Evolutionary conservation across 2,888 invertebrate genomes (phyloP), one percentile per base, ranked within the genome.

Genomic region (Andrena minutula): DNA sequence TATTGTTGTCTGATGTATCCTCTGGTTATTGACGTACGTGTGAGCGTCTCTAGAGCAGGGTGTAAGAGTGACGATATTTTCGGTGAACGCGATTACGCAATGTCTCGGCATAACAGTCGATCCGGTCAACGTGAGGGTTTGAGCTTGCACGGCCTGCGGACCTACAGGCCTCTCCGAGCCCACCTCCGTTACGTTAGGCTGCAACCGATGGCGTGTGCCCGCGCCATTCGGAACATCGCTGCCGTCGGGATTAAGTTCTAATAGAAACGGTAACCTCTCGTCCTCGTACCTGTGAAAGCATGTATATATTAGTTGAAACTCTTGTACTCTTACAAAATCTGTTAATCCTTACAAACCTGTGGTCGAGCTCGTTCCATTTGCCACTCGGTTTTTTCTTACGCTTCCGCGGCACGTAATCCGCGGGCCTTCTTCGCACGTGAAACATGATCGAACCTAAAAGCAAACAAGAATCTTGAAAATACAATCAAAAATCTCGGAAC

Each of bases 51-150:
- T 95, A 92, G 98, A 98, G 90, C 98, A 96, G 8, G 99, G 99
- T 35, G 99, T 99, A 60, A 99, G 96, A 88, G 98, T 99, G 80
- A 99, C 97, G 69, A 98, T 98, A 91, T 98, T 98, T 86, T 98
- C 97, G 76, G 98, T 96, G 92, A 96, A 96, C 72, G 99, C 98
- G 89, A 99, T 97, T 90, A 99, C 98, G 94, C 99, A 99, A 94
- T 99, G 99, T 73, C 98, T 96, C 12, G 99, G 97, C 95, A 98
- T 98, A 87, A 99, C 98, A 89, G 98, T 98, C 28, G 98, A 97
- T 16, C 98, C 99, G 93, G 97, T 97, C 80, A 98, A 95, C 92
- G 97, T 97, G 71, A 98, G 94, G 6, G 94, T 94, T 84, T 94
- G 94, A 26, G 94, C 93, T 87, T 94, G 94, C 16, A 94, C 93